Evolutionary conservation across 1,140 invertebrate genomes (phyloP), one percentile per base, ranked within the genome.

Genomic region (Calycopis cecrops): DNA sequence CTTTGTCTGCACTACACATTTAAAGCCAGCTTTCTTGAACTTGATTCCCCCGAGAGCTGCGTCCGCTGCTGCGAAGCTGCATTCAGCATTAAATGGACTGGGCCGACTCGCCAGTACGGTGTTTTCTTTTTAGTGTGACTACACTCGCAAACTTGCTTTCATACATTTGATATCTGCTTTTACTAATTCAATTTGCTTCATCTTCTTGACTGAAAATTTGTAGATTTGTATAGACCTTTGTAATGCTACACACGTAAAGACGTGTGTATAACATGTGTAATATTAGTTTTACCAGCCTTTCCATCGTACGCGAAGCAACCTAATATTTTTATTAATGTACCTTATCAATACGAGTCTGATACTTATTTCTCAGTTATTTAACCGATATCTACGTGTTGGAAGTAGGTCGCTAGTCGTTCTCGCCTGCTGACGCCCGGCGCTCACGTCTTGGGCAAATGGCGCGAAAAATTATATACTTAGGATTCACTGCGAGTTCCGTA

Each of bases 401-500:
- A 40, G 47, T 28, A 17, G 47, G 38, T 56, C 58, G 52, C 50
- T 66, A 69, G 65, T 74, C 76, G 73, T 79, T 53, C 53, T 35
- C 51, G 38, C 69, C 57, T 53, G 68, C 68, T 71, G 69, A 71
- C 71, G 73, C 70, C 67, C 71, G 73, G 68, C 67, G 66, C 60
- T 62, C 71, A 69, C 68, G 68, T 73, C 68, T 67, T 55, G 37
- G 63, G 59, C 70, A 81, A 81, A 81, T 81, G 74, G 67, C 48
- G 73, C 76, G 77, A 72, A 76, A 77, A 81, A 81, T 78, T 73
- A 75, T 77, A 71, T 65, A 73, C 72, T 76, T 64, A 65, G 59
- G 65, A 79, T 76, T 73, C 71, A 55, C 52, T 59, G 48, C 37
- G 50, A 55, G 55, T 50, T 60, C 44, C 48, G 42, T 47, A 4